Base-by-base conservation (phyloP, 2,113 vertebrate genomes). In the Phoxinus phoxinus region DNA sequence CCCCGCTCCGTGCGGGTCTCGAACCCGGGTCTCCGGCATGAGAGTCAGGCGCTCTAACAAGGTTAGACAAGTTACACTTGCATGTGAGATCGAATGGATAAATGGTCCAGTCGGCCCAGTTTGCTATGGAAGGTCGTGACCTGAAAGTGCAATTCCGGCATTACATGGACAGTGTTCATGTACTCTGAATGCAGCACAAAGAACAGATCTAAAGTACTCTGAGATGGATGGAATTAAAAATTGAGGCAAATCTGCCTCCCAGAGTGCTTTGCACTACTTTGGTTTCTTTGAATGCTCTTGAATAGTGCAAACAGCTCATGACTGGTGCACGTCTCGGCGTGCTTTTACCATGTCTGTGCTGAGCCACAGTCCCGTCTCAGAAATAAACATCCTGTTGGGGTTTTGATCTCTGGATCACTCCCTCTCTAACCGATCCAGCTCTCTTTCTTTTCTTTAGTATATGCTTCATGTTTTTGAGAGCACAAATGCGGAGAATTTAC, bases 231-330 rank as follows among this genome's bases (percentile, higher is more conserved):
- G 81, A 72, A 72, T 83, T 83, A 81, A 72, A 83, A 83, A 83
- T 83, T 41, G 48, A 63, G 84, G 56, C 9, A 65, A 67, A 77
- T 67, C 84, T 77, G 74, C 75, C 25, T 85, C 58, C 74, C 59
- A 48, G 53, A 76, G 53, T 48, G 44, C 58, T 37, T 11, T 35
- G 63, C 78, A 32, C 65, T 48, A 85, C 84, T 83, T 69, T 46
- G 61, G 56, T 32, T 48, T 48, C 69, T 88, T 86, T 86, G 83
- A 86, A 84, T 80, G 44, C 77, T n/a, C 35, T 86, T 86, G 81
- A 86, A 86, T 79, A 86, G 87, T 77, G 71, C 87, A 58, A 88
- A 86, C 84, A 79, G 84, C 84, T 80, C 19, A 44, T 86, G 65
- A 84, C 74, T 75, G 44, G 65, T 63, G 69, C 69, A 69, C 12